Evolutionary conservation across 2,113 vertebrate genomes (phyloP), one percentile per base, ranked within the genome.

Genomic region (Dromas ardeola): DNA sequence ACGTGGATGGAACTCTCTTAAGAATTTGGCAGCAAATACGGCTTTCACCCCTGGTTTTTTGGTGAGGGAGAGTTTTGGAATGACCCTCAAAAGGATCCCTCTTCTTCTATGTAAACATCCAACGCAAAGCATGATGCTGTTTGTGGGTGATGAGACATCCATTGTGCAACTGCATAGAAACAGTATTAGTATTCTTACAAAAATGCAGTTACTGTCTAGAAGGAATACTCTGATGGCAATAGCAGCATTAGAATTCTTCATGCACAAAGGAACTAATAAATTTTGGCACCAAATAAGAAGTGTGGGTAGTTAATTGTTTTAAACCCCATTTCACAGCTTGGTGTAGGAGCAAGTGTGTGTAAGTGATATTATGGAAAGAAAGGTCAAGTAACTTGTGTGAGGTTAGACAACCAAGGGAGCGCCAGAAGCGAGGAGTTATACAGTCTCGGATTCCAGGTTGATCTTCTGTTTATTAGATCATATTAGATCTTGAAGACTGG

Each of bases 201-300:
- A 88, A 86, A 91, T 45, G 32, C 27, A 56, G 32, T 90, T 92
- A 19, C 77, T 84, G 67, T 78, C 90, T 92, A 63, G 74, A 88
- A 95, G 42, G 65, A 93, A 83, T 88, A 79, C 50, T 80, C 63
- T 66, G 59, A 77, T 80, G 53, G 55, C 92, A 94, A 52, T n/a
- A 81, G 34, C 69, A 93, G 63, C 71, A 67, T 83, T 93, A 92
- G 55, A 78, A 88, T 58, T 92, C 62, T 80, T 95, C 18, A 2
- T 74, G 55, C 42, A 88, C 76, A 80, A 94, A 80, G 49, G 53
- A 93, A 59, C 71, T 78, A 90, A 96, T 95, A 93, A 95, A 90
- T 90, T 94, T 62, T 93, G 66, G 22, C 76, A 62, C 95, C 82
- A 90, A 77, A 80, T 82, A 71, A 88, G 34, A 66, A 88, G 30